A percentile compares a stretch with the other conserved stretches of the same genome.
Evolutionary conservation across 1,140 invertebrate species (phyloP).

Genomic region (Hydropsyche tenuis): DNA sequence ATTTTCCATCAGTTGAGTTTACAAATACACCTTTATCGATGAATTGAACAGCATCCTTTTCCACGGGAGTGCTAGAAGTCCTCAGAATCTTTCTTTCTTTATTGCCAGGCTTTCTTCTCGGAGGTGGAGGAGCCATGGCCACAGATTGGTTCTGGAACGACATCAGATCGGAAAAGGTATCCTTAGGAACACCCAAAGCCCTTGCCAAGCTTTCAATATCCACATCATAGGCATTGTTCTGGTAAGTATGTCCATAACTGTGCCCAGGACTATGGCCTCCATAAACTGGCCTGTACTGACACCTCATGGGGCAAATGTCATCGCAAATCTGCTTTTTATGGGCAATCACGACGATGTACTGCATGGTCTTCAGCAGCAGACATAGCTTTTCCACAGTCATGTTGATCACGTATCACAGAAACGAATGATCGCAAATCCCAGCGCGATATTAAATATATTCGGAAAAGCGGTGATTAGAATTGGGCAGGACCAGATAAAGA

Average conservation of each 20-base stretch:
- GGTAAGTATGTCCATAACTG: slow-evolving; percentile 12
- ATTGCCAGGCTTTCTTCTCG: neutral
- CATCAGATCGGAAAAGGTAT: slow-evolving; percentile 40
- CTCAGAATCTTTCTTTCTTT: neutral
- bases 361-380: slow-evolving; percentile 45
- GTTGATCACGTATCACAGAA: neutral
- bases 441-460: neutral
- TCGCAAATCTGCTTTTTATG: slow-evolving; percentile 45
- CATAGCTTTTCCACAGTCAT: slow-evolving; percentile 47
- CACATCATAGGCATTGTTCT: slow-evolving; percentile 26
- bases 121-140: neutral
- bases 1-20: too few species aligned
- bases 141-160: neutral
- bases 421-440: neutral
- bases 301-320: slow-evolving; percentile 46
- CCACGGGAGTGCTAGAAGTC: neutral
- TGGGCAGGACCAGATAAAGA: neutral
- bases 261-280: slow-evolving; percentile 29
- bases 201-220: slow-evolving; percentile 46
- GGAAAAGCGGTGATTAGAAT: neutral
- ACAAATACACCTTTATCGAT: slow-evolving; percentile 34
- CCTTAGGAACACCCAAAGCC: slow-evolving; percentile 42
- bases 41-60: slow-evolving; percentile 43
- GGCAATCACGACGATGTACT: slow-evolving; percentile 44
- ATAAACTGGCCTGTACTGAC: slow-evolving; percentile 28